Conservation (phyloP, 1,140 invertebrate species). For the Drosophila pseudoobscura region DNA sequence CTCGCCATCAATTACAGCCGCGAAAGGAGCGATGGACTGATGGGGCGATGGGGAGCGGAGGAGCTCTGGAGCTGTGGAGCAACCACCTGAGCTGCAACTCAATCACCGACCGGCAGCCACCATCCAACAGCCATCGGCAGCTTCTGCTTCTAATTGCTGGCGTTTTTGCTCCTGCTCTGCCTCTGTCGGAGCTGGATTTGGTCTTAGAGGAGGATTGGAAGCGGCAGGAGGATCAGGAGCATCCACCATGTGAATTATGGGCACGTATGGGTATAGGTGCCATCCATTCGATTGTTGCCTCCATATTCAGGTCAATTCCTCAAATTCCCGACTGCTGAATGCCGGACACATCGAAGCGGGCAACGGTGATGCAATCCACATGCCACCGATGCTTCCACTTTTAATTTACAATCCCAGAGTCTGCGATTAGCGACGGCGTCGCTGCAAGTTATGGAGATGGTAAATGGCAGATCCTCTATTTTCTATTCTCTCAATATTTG, state of each 20-base stretch:
- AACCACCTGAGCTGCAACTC: conserved; percentile 74
- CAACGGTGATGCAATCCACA: conserved; percentile 60
- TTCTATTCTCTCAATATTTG: conserved; percentile 50
- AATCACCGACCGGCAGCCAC: conserved; percentile 58
- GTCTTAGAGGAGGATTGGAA: neutral
- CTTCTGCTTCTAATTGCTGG: conserved; percentile 69
- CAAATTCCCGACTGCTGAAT: neutral
- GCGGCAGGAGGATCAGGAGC: neutral
- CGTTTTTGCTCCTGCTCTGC: conserved; percentile 49
- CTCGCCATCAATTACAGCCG: conserved; percentile 66
- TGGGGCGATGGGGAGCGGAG: conserved; percentile 4
- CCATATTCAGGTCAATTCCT: conserved; percentile 28
- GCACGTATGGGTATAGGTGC: conserved; percentile 44
- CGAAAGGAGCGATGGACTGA: conserved; percentile 14
- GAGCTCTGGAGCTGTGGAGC: conserved; percentile 1
- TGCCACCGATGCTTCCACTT: conserved; percentile 29
- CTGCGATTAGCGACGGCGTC: conserved; percentile 63
- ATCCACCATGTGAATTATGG: conserved; percentile 44
- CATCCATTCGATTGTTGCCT: conserved; percentile 35
- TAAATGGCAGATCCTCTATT: neutral
- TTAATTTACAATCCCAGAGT: conserved; percentile 55
- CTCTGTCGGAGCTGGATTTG: conserved; percentile 26
- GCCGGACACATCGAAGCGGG: conserved; percentile 56
- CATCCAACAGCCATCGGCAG: conserved; percentile 61
- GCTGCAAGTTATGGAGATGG: conserved; percentile 49